Percentiles rank a stretch among this genome's conserved stretches.
Conservation (phyloP, 23 tunicate genomes). For the Trididemnum miniatum region DNA sequence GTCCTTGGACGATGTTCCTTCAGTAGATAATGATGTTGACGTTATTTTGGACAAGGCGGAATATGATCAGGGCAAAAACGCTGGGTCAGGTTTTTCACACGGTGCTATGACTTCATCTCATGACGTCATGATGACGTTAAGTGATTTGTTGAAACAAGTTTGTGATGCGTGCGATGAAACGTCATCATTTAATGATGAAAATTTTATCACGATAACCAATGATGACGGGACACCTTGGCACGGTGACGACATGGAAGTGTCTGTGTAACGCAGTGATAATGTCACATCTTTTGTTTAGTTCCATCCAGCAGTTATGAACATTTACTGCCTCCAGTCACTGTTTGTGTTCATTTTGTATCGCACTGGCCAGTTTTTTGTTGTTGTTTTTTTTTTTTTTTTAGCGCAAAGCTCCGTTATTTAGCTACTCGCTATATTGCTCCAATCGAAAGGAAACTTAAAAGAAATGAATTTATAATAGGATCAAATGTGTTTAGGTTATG, state of each 20-base stretch:
- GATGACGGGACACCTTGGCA: slow-evolving; percentile 56
- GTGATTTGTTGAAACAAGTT: slow-evolving; percentile 3
- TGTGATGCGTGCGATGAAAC: neutral
- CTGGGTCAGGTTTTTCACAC: neutral
- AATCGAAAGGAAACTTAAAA: too few species aligned
- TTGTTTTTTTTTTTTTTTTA: too few species aligned
- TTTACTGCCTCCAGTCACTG: too few species aligned
- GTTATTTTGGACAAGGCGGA: slow-evolving; percentile 24
- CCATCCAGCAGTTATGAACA: too few species aligned
- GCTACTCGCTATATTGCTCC: too few species aligned
- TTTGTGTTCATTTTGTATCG: too few species aligned
- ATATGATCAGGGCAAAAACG: neutral
- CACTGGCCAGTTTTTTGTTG: too few species aligned
- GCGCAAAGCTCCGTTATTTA: too few species aligned
- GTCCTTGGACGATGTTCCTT: slow-evolving; percentile 8
- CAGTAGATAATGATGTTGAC: slow-evolving; percentile 9
- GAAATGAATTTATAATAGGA: too few species aligned
- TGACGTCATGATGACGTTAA: neutral
- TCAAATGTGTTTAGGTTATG: too few species aligned
- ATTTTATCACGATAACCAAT: slow-evolving; percentile 23
- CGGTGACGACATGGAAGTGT: slow-evolving; percentile 40
- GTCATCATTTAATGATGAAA: neutral
- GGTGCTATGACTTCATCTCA: neutral
- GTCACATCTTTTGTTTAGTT: too few species aligned
- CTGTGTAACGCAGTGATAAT: neutral